Conservation (phyloP, 2,888 invertebrate species). For the Synanthedon formicaeformis region DNA sequence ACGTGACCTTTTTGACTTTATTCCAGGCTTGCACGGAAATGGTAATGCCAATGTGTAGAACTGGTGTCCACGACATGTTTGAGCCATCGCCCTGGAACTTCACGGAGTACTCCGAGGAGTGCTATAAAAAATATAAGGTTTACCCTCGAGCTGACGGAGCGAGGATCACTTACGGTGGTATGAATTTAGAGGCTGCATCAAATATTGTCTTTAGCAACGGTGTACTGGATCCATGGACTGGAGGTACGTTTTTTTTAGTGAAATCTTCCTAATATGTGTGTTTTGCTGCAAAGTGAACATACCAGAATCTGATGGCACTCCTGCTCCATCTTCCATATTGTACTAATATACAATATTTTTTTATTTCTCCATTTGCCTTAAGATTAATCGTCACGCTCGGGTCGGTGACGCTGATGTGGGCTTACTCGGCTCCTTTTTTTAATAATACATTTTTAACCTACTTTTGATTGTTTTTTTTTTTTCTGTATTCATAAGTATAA, state of each 20-base stretch:
- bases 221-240: constrained; percentile 87
- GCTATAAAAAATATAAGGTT: constrained; percentile 77
- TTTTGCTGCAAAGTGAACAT: too few relatives aligned
- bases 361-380: too few relatives aligned
- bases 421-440: too few relatives aligned
- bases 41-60: constrained; percentile 94
- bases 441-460: too few relatives aligned
- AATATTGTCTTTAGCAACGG: constrained; percentile 89
- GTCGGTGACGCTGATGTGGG: too few relatives aligned
- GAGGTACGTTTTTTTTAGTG: constrained; percentile 53
- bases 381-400: too few relatives aligned
- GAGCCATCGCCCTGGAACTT: constrained; percentile 81
- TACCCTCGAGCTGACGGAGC: constrained; percentile 76
- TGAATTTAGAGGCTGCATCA: constrained; percentile 73
- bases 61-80: constrained; percentile 86
- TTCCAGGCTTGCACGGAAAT: constrained; percentile 92
- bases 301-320: too few relatives aligned
- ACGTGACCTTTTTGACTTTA: not conserved
- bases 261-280: too few relatives aligned
- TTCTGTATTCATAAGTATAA: too few relatives aligned
- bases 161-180: constrained; percentile 84
- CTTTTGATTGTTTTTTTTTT: too few relatives aligned
- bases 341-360: too few relatives aligned
- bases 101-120: constrained; percentile 73
- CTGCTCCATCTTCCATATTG: too few relatives aligned